Evolutionary conservation across 1,140 invertebrate genomes (phyloP).

Genomic region (Panagrolaimus sp.): DNA sequence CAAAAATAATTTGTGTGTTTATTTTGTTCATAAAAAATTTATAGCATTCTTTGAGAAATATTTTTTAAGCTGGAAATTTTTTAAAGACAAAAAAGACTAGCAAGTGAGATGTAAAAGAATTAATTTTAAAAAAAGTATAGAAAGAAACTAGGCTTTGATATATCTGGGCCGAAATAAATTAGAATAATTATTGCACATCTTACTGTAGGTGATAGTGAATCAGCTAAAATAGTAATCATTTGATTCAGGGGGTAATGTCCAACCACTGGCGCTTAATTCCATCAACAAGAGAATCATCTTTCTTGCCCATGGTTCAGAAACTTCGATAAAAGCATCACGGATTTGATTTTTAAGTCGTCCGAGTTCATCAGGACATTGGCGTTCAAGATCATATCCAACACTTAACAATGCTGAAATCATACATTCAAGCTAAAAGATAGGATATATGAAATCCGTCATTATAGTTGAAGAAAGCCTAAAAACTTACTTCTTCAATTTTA

Average conservation of each 20-base stretch:
- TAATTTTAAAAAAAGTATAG: too few relatives aligned
- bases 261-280: constrained; percentile 47
- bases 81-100: too few relatives aligned
- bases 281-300: constrained; percentile 57
- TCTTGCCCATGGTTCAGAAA: constrained; percentile 52
- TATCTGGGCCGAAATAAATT: constrained; percentile 28
- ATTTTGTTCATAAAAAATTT: constrained; percentile 8
- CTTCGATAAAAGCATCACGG: constrained; percentile 51
- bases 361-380: constrained; percentile 50
- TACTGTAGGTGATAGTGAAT: background rate
- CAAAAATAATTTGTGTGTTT: background rate
- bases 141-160: too few relatives aligned
- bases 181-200: constrained; percentile 48
- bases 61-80: constrained; percentile 2
- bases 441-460: background rate
- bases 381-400: constrained; percentile 53
- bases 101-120: too few relatives aligned
- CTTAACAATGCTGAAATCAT: constrained; percentile 45
- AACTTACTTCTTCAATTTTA: constrained; percentile 55
- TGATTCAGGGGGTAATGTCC: constrained; percentile 50
- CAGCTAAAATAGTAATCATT: constrained; percentile 58
- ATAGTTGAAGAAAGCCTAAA: constrained; percentile 12
- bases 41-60: constrained; percentile 6
- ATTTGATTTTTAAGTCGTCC: constrained; percentile 44
- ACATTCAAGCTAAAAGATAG: constrained; percentile 44